phyloP scores from a whole-genome alignment of 2,888 invertebrate species.

The Cryptocephalus moraei region DNA sequence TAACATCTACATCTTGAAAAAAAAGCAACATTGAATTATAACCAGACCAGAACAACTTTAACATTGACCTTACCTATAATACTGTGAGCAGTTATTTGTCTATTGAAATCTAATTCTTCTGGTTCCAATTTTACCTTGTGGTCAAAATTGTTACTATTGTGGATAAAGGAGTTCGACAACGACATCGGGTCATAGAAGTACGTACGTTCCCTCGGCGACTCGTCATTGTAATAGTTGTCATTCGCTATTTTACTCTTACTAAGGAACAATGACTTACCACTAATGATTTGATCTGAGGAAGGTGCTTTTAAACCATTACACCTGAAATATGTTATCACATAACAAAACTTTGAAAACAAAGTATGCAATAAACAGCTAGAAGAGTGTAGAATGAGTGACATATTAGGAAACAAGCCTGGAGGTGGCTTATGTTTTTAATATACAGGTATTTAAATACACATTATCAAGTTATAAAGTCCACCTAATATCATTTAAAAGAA shows the following conservation, averaged over 20 bases:
- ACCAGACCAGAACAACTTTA: too few relatives aligned
- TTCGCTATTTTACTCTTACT: conserved; percentile 15
- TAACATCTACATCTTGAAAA: background rate
- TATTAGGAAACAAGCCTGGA: background rate
- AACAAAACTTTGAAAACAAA: conserved; percentile 1
- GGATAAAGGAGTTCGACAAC: background rate
- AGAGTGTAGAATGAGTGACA: background rate
- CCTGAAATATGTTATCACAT: conserved; percentile 16
- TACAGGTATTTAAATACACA: too few relatives aligned
- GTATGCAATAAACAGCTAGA: too few relatives aligned
- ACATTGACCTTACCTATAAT: conserved; percentile 32
- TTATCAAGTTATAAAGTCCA: too few relatives aligned
- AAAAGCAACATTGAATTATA: background rate
- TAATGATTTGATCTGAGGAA: conserved; percentile 19
- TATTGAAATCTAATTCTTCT: conserved; percentile 23
- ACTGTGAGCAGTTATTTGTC: conserved; percentile 35
- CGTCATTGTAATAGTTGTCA: conserved; percentile 20
- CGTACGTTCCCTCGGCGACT: conserved; percentile 12
- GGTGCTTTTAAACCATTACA: conserved; percentile 25
- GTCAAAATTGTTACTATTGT: conserved; percentile 15
- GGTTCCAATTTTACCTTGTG: conserved; percentile 22
- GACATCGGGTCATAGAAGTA: conserved; percentile 11
- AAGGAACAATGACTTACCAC: conserved; percentile 17
- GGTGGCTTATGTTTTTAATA: background rate
- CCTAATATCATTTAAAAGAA: too few relatives aligned